phyloP scores from a whole-genome alignment of 2,888 invertebrate species.

The Harpagoxenus sublaevis region DNA sequence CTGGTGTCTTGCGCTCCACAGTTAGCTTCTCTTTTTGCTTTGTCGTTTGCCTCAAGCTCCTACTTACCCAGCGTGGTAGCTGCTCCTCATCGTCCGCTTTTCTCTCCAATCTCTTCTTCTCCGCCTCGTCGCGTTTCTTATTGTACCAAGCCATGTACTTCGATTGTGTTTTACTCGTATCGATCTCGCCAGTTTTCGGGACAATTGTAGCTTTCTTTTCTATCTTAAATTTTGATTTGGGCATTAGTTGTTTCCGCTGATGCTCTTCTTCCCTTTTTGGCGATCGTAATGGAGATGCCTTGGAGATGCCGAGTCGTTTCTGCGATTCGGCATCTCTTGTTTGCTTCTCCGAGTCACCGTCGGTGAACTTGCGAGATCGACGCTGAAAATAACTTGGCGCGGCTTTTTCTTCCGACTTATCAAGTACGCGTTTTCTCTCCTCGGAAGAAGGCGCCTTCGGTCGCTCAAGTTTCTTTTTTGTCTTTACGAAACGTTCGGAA shows the following conservation, averaged over 20 bases:
- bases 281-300: background rate
- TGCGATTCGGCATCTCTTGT: conserved; percentile 2
- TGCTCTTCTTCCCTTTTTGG: conserved; percentile 47
- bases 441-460: background rate
- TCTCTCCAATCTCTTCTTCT: conserved; percentile 76
- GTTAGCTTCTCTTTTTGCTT: conserved; percentile 63
- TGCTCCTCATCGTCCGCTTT: conserved; percentile 77
- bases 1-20: conserved; percentile 68
- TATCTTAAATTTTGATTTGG: conserved; percentile 49
- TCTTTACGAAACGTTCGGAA: conserved; percentile 14
- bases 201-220: conserved; percentile 57
- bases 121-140: conserved; percentile 82
- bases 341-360: conserved; percentile 13
- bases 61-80: conserved; percentile 76
- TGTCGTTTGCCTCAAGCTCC: conserved; percentile 69
- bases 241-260: conserved; percentile 30
- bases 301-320: background rate
- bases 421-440: conserved; percentile 51
- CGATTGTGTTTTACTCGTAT: conserved; percentile 77
- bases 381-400: conserved; percentile 18
- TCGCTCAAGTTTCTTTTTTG: conserved; percentile 38
- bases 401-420: conserved; percentile 56
- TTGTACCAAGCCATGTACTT: conserved; percentile 86
- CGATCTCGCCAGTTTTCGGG: conserved; percentile 64
- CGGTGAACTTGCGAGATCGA: conserved; percentile 40